A percentile compares a stretch with the other conserved stretches of the same genome.
phyloP scores from a whole-genome alignment of 2,888 invertebrate genomes.

The Esperia sulphurella region DNA sequence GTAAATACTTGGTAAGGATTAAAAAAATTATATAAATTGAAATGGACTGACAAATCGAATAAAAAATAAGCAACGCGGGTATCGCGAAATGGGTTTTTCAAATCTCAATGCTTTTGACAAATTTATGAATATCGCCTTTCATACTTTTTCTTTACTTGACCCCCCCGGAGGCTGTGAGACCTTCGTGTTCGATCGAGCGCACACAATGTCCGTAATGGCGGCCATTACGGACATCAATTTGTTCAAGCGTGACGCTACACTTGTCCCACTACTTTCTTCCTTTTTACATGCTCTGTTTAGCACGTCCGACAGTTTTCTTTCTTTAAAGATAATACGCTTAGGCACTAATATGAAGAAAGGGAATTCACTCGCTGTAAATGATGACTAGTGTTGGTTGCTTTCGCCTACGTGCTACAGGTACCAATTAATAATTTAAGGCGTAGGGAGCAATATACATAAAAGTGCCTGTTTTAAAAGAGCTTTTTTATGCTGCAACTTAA shows the following conservation, averaged over 20 bases:
- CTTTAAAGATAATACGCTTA: not conserved
- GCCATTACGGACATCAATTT: conserved; percentile 67
- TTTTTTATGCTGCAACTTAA: no score
- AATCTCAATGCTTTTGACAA: conserved; percentile 41
- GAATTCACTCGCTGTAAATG: no score
- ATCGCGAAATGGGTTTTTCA: conserved; percentile 36
- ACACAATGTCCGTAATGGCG: conserved; percentile 65
- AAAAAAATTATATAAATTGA: conserved; percentile 28
- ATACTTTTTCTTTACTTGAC: conserved; percentile 51
- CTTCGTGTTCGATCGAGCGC: conserved; percentile 64
- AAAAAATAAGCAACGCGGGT: conserved; percentile 36
- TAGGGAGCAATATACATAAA: no score
- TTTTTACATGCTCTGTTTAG: conserved; percentile 43
- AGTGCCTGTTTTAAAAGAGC: no score
- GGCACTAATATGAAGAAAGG: not conserved
- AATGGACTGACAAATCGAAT: conserved; percentile 30
- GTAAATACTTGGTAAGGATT: conserved; percentile 2
- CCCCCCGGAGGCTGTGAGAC: conserved; percentile 41
- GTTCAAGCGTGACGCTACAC: conserved; percentile 60
- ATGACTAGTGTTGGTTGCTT: no score
- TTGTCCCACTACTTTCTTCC: conserved; percentile 52
- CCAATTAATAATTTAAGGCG: no score
- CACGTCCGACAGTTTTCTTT: conserved; percentile 29
- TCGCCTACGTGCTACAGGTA: no score
- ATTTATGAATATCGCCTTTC: conserved; percentile 58